phyloP scores from a whole-genome alignment of 2,113 vertebrate genomes.

The Dromiciops gliroides region DNA sequence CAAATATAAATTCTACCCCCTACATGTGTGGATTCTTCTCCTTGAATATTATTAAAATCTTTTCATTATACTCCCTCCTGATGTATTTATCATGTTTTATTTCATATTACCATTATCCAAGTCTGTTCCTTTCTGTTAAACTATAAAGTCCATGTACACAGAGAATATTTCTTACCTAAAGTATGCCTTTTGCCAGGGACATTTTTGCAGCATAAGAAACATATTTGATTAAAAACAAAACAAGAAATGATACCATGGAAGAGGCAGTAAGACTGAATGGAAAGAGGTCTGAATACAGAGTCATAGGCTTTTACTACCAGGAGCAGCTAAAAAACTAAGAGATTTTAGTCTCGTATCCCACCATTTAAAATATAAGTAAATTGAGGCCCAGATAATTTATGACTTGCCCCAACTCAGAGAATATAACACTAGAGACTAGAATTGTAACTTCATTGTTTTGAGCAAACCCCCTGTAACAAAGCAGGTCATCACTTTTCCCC shows the following conservation, averaged over 20 bases:
- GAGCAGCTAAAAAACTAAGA: background rate
- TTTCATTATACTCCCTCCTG: too few relatives aligned
- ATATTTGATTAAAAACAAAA: background rate
- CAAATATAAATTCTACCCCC: too few relatives aligned
- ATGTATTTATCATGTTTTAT: background rate
- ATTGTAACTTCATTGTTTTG: background rate
- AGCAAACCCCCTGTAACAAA: background rate
- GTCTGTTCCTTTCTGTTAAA: background rate
- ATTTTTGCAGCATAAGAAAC: background rate
- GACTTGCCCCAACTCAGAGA: background rate
- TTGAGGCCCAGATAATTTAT: background rate
- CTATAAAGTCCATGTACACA: background rate
- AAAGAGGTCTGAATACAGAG: background rate
- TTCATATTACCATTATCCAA: background rate
- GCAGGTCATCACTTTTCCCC: background rate
- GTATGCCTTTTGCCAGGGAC: background rate
- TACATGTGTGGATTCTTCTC: too few relatives aligned
- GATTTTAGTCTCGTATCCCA: background rate
- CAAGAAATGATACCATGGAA: background rate
- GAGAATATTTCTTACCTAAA: background rate
- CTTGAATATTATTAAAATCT: too few relatives aligned
- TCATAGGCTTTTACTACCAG: background rate
- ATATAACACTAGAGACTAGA: background rate
- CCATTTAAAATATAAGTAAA: background rate
- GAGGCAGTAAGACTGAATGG: background rate